A percentile compares a stretch with the other conserved stretches of the same genome.
phyloP scores from a whole-genome alignment of 2,888 invertebrate species.

The Plagiodera versicolora region DNA sequence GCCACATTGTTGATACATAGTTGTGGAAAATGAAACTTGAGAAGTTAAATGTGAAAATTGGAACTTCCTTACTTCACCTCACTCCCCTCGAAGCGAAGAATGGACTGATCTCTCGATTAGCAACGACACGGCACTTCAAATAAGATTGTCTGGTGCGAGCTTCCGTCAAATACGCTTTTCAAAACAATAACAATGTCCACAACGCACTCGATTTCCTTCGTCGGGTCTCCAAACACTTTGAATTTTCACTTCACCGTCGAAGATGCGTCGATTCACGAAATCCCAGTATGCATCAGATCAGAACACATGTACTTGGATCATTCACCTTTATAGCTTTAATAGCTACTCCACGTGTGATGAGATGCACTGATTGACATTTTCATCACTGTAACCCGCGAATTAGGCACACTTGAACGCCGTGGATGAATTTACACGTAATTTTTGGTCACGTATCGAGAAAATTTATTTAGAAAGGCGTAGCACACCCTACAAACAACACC shows the following conservation, averaged over 20 bases:
- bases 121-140: conserved; percentile 41
- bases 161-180: conserved; percentile 65
- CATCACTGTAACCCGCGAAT: not conserved
- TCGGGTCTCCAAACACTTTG: not conserved
- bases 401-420: not conserved
- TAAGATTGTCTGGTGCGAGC: not conserved
- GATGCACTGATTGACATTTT: not conserved
- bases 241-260: conserved; percentile 15
- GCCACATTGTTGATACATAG: conserved; percentile 30
- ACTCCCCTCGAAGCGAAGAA: conserved; percentile 51
- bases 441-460: not conserved
- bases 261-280: conserved; percentile 13
- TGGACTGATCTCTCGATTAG: conserved; percentile 56
- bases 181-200: conserved; percentile 75
- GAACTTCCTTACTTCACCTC: conserved; percentile 19
- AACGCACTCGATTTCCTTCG: conserved; percentile 50
- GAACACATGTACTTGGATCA: conserved; percentile 32
- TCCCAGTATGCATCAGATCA: conserved; percentile 16
- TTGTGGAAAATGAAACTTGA: conserved; percentile 17
- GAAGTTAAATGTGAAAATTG: not conserved
- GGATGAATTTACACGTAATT: not conserved
- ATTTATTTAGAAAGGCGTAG: conserved; percentile 27
- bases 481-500: conserved; percentile 37
- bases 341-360: conserved; percentile 30
- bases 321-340: conserved; percentile 28